phyloP scores from a whole-genome alignment of 2,113 vertebrate genomes.

The Periophthalmus modestus region DNA sequence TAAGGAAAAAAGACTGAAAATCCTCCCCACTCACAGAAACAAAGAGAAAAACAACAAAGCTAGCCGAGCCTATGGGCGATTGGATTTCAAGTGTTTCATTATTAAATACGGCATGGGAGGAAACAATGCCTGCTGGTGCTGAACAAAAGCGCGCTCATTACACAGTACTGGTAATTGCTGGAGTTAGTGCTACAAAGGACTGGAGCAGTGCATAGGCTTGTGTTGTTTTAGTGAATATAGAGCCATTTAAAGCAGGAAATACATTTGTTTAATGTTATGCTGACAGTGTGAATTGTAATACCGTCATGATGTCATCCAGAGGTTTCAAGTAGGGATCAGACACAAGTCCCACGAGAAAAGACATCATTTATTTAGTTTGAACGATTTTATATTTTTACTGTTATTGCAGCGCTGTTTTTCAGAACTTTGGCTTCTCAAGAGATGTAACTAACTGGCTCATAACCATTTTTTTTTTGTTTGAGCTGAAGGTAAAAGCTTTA shows the following conservation, averaged over 20 bases:
- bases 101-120: conserved; percentile 47
- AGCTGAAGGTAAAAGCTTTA: no score
- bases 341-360: no score
- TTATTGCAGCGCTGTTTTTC: no score
- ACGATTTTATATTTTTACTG: no score
- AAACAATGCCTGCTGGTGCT: conserved; percentile 43
- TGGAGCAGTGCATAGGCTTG: not conserved
- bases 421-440: no score
- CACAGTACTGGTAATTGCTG: conserved; percentile 35
- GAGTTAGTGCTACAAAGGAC: conserved; percentile 32
- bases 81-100: conserved; percentile 49
- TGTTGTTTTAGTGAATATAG: not conserved
- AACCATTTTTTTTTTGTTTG: no score
- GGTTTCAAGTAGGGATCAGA: no score
- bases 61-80: conserved; percentile 34
- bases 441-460: no score
- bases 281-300: no score
- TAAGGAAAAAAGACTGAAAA: not conserved
- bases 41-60: conserved; percentile 19
- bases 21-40: conserved; percentile 24
- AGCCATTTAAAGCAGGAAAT: not conserved
- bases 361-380: no score
- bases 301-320: no score
- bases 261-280: no score
- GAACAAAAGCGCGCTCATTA: conserved; percentile 54